Percentiles rank a stretch among this genome's conserved stretches.
phyloP scores from a whole-genome alignment of 2,888 invertebrate species.

The Cephus nigrinus region DNA sequence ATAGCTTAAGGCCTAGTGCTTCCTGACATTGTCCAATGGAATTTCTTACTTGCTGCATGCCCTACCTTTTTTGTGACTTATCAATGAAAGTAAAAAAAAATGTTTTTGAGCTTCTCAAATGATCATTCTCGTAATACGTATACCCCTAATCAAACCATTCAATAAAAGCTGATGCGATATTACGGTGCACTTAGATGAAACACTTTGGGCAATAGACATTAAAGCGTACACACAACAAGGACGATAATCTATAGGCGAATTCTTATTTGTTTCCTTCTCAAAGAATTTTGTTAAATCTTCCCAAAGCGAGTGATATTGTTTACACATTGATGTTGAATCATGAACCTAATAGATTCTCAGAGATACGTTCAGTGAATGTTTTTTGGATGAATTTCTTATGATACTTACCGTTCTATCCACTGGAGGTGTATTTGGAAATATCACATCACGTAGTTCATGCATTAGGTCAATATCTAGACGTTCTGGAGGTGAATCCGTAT shows the following conservation, averaged over 20 bases:
- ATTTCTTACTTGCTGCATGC: background rate
- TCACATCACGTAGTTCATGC: constrained; percentile 75
- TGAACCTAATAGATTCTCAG: background rate
- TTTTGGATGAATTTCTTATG: background rate
- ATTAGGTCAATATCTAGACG: constrained; percentile 72
- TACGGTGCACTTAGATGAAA: background rate
- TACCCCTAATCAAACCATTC: background rate
- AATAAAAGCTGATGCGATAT: background rate
- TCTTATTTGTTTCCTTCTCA: background rate
- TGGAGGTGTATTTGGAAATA: constrained; percentile 71
- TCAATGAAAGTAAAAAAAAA: background rate
- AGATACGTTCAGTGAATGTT: background rate
- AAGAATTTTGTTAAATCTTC: background rate
- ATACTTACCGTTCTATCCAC: constrained; percentile 75
- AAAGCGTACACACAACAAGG: background rate
- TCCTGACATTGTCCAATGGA: background rate
- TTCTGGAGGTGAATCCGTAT: constrained; percentile 63
- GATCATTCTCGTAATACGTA: background rate
- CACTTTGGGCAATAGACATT: background rate
- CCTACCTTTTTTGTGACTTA: background rate
- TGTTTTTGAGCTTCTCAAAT: background rate
- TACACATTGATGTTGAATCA: background rate
- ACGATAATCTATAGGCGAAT: background rate
- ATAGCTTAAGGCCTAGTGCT: background rate
- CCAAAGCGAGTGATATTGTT: background rate